Base-by-base conservation (phyloP, 2,797 vertebrate species). In the Trachurus trachurus region DNA sequence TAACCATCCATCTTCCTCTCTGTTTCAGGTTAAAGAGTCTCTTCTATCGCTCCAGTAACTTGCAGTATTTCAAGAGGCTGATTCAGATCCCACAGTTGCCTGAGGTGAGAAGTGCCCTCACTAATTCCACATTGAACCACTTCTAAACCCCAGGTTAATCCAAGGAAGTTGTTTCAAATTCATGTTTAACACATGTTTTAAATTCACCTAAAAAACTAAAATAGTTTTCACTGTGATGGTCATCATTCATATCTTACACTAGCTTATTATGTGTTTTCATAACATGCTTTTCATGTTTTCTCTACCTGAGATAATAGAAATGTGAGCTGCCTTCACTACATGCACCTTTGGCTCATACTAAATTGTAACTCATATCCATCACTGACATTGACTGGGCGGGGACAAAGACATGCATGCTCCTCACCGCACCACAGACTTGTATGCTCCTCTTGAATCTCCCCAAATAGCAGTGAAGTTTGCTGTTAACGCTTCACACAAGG, bases 11-110 rank as follows among this genome's bases (percentile, higher is more conserved):
- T 58, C 21, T 42, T 6, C 12, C 54, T 74, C 47, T 73, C n/a
- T 69, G 49, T 78, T 84, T 56, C 85, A 99, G 98, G 94, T 91
- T 99, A 88, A 99, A 99, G 94, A 97, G 97, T 84, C 94, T 99
- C 31, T 98, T 99, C 92, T 98, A 98, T 86, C 98, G 98, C 89
- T 99, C 98, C 91, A 98, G 98, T 92, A 99, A 99, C 94, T 93
- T 99, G 68, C 98, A 99, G 91, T 99, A 99, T 93, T 99, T 99
- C 93, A 99, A 99, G 90, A 95, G 97, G 58, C 95, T 99, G 78
- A 98, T 99, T 88, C 98, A 99, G 95, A 99, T 99, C 92, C 98
- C 98, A 0, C 98, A 99, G 92, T 93, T 99, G 90, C 98, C 98
- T 2, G 98, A 99, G 97, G 98, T 99, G 89, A 96, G 94, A 13